Conservation (phyloP, 2,113 vertebrate genomes). For the Bathybates hornii region DNA sequence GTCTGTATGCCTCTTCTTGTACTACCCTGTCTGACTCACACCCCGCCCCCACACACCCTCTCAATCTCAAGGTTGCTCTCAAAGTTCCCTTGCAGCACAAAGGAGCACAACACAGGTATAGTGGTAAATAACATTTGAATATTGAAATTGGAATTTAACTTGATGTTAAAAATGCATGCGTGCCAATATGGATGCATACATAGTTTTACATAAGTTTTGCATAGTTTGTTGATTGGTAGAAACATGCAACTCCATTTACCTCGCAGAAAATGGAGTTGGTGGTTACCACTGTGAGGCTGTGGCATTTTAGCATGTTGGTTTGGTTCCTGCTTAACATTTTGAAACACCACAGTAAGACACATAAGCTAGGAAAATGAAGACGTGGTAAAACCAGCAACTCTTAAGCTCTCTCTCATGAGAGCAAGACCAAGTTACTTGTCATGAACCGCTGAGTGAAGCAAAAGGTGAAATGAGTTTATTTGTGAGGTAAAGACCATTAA, state of each 20-base stretch:
- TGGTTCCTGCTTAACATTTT: neutral
- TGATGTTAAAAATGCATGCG: neutral
- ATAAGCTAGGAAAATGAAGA: neutral
- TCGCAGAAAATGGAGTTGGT: neutral
- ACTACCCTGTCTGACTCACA: neutral
- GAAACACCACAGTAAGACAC: neutral
- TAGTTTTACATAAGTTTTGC: neutral
- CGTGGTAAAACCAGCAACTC: neutral
- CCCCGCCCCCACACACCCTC: neutral
- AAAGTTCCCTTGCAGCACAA: neutral
- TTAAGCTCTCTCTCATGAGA: neutral
- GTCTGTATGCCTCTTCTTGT: neutral
- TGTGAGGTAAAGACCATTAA: neutral
- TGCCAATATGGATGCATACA: neutral
- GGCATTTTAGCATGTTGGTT: neutral
- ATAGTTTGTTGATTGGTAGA: neutral
- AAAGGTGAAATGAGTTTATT: neutral
- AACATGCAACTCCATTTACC: neutral
- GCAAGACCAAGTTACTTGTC: neutral
- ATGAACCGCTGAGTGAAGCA: neutral
- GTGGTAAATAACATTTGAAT: neutral
- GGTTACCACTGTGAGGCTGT: neutral
- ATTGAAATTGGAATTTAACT: neutral
- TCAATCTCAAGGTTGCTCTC: neutral
- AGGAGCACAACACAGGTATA: neutral